phyloP scores from a whole-genome alignment of 2,797 vertebrate species.

The Bovichtus diacanthus region DNA sequence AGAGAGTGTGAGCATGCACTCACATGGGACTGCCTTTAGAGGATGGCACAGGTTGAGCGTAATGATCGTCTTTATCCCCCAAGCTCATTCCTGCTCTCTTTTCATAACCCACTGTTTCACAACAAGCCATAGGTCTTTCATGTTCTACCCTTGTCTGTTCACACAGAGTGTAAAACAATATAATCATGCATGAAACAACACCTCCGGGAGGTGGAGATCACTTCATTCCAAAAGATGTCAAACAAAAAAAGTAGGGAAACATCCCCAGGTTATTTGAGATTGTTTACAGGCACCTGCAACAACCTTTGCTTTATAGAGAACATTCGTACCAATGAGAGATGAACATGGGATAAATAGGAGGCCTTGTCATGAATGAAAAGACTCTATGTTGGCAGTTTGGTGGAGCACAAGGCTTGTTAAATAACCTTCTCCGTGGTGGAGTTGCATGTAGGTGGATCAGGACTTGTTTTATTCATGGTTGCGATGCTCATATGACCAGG shows the following conservation, averaged over 20 bases:
- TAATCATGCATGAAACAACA: slow-evolving; percentile 83
- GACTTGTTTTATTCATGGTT: slow-evolving; percentile 80
- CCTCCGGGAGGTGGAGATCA: slow-evolving; percentile 79
- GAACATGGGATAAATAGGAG: slow-evolving; percentile 70
- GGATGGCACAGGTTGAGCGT: slow-evolving; percentile 75
- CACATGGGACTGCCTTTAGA: slow-evolving; percentile 69
- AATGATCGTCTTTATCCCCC: slow-evolving; percentile 78
- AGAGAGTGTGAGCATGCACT: slow-evolving; percentile 39
- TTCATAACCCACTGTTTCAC: slow-evolving; percentile 74
- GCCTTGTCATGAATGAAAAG: slow-evolving; percentile 68
- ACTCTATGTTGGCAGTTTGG: slow-evolving; percentile 57
- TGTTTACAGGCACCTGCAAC: slow-evolving; percentile 77
- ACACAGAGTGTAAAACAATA: slow-evolving; percentile 82
- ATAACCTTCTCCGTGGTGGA: slow-evolving; percentile 71
- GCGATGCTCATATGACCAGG: slow-evolving; percentile 68
- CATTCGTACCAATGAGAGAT: slow-evolving; percentile 66
- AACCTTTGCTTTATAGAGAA: slow-evolving; percentile 56
- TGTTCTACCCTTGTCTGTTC: slow-evolving; percentile 79
- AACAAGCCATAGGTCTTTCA: slow-evolving; percentile 82
- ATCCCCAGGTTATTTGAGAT: slow-evolving; percentile 82
- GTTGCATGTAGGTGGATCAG: slow-evolving; percentile 58
- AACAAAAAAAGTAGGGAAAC: slow-evolving; percentile 72
- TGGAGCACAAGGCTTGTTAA: slow-evolving; percentile 63
- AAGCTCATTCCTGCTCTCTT: slow-evolving; percentile 73
- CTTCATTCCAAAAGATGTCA: slow-evolving; percentile 76